A percentile compares a stretch with the other conserved stretches of the same genome.
phyloP scores from a whole-genome alignment of 2,113 vertebrate species.

The Poicephalus gulielmi region DNA sequence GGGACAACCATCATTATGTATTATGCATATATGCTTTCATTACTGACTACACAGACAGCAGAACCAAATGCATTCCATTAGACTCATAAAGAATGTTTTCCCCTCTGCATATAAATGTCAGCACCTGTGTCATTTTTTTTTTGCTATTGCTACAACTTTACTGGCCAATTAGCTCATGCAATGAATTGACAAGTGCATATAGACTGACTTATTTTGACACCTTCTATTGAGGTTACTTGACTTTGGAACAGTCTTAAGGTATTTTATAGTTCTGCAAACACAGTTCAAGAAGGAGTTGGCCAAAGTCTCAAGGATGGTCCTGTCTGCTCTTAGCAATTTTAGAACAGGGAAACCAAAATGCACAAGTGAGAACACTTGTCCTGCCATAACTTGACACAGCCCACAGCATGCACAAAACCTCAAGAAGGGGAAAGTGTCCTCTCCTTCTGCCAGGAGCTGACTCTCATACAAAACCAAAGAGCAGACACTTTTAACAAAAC shows the following conservation, averaged over 20 bases:
- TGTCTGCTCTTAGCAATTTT: neutral
- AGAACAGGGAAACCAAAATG: neutral
- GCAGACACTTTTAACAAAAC: neutral
- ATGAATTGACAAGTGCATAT: neutral
- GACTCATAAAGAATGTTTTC: neutral
- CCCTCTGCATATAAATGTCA: neutral
- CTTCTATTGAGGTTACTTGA: neutral
- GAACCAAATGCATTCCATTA: neutral
- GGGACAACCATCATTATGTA: neutral
- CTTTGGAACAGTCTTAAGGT: neutral
- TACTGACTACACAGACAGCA: neutral
- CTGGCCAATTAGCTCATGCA: neutral
- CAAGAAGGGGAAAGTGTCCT: neutral
- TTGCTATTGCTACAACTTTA: neutral
- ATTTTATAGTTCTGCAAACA: neutral
- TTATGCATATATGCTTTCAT: neutral
- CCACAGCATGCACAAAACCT: neutral
- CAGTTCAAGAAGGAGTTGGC: neutral
- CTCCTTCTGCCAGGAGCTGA: neutral
- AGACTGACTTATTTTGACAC: neutral
- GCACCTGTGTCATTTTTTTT: neutral
- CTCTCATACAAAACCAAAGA: neutral
- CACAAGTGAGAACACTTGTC: neutral
- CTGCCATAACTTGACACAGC: neutral
- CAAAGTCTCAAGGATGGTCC: neutral